phyloP scores from a whole-genome alignment of 2,113 vertebrate genomes.

The Peromyscus leucopus region DNA sequence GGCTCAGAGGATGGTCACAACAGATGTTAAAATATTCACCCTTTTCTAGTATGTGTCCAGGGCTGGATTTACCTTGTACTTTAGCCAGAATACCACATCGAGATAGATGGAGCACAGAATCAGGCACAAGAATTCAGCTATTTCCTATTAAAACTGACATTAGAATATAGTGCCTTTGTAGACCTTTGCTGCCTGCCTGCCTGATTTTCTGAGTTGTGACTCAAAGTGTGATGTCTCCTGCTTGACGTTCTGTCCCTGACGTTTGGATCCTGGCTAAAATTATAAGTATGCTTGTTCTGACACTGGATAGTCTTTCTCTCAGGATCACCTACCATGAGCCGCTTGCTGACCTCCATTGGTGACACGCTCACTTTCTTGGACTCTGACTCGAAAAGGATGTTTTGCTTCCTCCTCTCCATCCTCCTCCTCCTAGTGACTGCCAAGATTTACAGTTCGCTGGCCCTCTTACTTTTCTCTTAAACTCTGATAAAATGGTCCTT shows the following conservation, averaged over 20 bases:
- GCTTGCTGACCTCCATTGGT: background rate
- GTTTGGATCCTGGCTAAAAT: background rate
- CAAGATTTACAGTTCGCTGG: background rate
- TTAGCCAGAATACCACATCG: background rate
- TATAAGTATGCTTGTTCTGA: background rate
- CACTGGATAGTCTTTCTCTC: background rate
- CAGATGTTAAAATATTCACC: background rate
- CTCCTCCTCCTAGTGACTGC: too few species aligned
- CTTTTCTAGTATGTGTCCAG: background rate
- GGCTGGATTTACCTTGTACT: slow-evolving; percentile 16
- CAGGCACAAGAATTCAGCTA: background rate
- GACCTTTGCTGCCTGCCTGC: background rate
- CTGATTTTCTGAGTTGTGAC: background rate
- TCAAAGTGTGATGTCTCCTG: background rate
- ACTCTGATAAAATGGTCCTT: background rate
- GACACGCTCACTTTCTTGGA: background rate
- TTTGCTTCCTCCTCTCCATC: background rate
- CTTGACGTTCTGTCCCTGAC: background rate
- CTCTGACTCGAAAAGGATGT: background rate
- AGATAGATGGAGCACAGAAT: background rate
- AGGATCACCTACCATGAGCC: background rate
- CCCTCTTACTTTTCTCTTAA: background rate
- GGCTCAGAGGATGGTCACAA: background rate
- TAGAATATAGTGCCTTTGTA: background rate
- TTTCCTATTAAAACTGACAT: background rate